These are phyloP conservation scores for Otolemur crassicaudatus DNA, from an alignment of 2,797 vertebrate species.

Conservation along the genomic window DNA sequence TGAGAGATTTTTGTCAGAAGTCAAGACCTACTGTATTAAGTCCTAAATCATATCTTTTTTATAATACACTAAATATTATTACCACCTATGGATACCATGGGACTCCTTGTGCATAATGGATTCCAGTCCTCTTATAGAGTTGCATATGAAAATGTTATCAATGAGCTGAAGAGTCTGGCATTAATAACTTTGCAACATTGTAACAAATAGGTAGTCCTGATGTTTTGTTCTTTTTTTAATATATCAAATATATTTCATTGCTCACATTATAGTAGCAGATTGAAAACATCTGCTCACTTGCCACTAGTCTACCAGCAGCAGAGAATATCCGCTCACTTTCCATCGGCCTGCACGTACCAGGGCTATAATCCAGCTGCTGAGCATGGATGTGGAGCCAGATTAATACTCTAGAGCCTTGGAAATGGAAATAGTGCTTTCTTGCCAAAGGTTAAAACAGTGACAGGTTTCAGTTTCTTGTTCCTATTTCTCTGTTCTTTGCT, in stretches of 20 bases:
- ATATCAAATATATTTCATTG: conserved; percentile 86
- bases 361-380: conserved; percentile 86
- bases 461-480: conserved; percentile 77
- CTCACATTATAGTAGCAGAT: conserved; percentile 92
- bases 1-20: conserved; percentile 71
- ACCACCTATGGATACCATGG: conserved; percentile 65
- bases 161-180: conserved; percentile 81
- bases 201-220: conserved; percentile 83
- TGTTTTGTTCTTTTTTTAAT: conserved; percentile 82
- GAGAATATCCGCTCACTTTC: conserved; percentile 85
- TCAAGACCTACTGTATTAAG: conserved; percentile 52
- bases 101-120: conserved; percentile 70
- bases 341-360: conserved; percentile 72
- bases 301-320: conserved; percentile 78
- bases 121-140: conserved; percentile 71
- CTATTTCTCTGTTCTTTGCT: conserved; percentile 26
- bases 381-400: conserved; percentile 79
- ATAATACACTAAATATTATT: conserved; percentile 70
- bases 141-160: conserved; percentile 81
- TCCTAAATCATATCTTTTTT: conserved; percentile 67
- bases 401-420: conserved; percentile 78
- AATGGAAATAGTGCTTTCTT: conserved; percentile 80
- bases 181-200: conserved; percentile 81
- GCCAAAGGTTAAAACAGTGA: conserved; percentile 77
- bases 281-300: conserved; percentile 93